Conservation (phyloP, 30 jellyfish, hydroid and myxozoan species). For the Turritopsis dohrnii region DNA sequence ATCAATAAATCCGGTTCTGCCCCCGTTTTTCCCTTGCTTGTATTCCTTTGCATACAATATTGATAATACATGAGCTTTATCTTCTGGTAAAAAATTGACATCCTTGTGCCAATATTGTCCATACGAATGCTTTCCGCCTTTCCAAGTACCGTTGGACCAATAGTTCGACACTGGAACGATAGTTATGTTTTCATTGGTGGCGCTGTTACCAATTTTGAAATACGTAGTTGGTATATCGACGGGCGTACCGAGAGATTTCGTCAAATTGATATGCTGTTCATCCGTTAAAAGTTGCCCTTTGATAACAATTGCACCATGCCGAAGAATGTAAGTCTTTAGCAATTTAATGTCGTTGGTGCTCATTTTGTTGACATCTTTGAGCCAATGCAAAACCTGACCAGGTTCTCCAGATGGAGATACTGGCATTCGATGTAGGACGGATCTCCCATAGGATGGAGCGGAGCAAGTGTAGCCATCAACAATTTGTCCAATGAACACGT, state of each 20-base stretch:
- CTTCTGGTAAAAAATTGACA: neutral
- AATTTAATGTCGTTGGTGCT: neutral
- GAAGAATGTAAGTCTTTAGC: neutral
- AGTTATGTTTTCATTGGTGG: neutral
- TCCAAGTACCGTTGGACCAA: constrained; percentile 8
- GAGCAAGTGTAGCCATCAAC: neutral
- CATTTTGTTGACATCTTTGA: constrained; percentile 16
- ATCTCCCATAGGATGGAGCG: neutral
- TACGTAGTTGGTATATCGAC: neutral
- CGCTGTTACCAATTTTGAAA: neutral
- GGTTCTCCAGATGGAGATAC: neutral
- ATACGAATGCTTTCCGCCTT: neutral
- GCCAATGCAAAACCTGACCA: constrained; percentile 5
- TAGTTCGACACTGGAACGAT: constrained; percentile 1
- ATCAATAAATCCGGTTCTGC: constrained; percentile 12
- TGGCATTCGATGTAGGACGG: neutral
- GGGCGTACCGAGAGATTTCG: neutral
- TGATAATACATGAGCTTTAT: neutral
- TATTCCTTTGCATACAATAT: constrained; percentile 8
- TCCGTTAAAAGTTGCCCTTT: neutral
- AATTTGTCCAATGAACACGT: neutral
- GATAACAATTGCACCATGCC: constrained; percentile 5
- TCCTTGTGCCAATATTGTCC: constrained; percentile 29
- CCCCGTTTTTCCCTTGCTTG: neutral
- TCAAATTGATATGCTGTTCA: neutral